Percentiles rank a stretch among this genome's conserved stretches.
Conservation (phyloP, 1,140 invertebrate genomes). For the Homarus americanus region DNA sequence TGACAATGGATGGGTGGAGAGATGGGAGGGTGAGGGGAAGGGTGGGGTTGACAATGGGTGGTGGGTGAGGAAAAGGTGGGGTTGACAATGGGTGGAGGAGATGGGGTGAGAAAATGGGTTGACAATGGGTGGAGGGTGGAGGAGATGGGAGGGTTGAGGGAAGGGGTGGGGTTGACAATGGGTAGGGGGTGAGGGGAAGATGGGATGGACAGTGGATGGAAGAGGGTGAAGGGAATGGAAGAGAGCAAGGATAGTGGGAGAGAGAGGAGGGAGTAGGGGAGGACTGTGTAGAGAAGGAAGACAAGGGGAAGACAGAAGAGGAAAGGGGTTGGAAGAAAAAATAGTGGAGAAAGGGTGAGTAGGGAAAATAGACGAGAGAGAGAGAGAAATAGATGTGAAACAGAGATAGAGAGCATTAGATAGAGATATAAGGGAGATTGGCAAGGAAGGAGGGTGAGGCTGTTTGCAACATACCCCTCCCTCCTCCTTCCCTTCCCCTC, state of each 20-base stretch:
- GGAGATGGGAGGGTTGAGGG: neutral
- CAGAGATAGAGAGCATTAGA: too few species aligned
- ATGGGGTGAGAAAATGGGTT: slow-evolving; percentile 1
- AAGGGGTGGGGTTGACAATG: neutral
- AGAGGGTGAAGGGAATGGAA: neutral
- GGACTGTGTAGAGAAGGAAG: too few species aligned
- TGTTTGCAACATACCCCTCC: too few species aligned
- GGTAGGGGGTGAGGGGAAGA: neutral
- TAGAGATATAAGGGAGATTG: neutral
- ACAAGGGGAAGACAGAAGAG: neutral
- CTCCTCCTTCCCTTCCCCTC: too few species aligned
- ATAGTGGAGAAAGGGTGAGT: too few species aligned
- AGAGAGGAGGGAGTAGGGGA: too few species aligned
- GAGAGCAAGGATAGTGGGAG: neutral
- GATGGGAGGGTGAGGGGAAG: neutral
- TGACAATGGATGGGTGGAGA: slow-evolving; percentile 8
- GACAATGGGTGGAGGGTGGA: neutral
- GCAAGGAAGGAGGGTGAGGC: too few species aligned
- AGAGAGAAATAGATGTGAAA: too few species aligned
- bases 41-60: neutral
- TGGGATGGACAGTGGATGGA: too few species aligned
- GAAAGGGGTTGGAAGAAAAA: neutral
- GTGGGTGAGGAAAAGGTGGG: too few species aligned
- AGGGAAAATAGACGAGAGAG: too few species aligned
- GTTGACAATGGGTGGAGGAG: neutral